phyloP scores from a whole-genome alignment of 2,888 invertebrate genomes.

The Galeruca laticollis region DNA sequence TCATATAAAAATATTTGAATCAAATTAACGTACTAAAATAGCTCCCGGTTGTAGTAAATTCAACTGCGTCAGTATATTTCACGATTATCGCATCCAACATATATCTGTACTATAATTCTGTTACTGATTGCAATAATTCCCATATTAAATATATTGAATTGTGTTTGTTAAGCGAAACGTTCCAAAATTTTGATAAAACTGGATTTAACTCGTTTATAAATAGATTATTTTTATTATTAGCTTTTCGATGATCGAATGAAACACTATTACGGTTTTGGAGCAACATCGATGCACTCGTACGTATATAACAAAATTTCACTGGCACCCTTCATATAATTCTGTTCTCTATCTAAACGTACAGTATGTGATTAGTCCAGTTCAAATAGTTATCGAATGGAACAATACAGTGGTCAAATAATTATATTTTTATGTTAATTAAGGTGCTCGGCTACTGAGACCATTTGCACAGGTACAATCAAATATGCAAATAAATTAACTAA shows the following conservation, averaged over 20 bases:
- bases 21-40: not conserved
- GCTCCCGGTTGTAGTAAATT: not conserved
- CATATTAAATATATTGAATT: not conserved
- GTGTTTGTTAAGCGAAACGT: constrained; percentile 2
- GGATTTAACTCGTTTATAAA: not conserved
- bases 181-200: not conserved
- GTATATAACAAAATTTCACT: not conserved
- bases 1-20: not conserved
- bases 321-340: no score
- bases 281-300: not conserved
- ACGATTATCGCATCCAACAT: not conserved
- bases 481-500: no score
- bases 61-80: not conserved
- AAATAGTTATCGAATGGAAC: no score
- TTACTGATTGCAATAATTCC: not conserved
- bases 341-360: no score
- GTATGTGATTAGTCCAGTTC: no score
- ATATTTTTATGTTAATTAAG: no score
- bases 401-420: no score
- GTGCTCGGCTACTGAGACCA: no score
- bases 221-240: constrained; percentile 8
- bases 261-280: not conserved
- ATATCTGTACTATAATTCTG: not conserved
- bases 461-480: no score
- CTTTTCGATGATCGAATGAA: not conserved